A percentile compares a stretch with the other conserved stretches of the same genome.
phyloP scores from a whole-genome alignment of 2,888 invertebrate genomes.

The Drosophila multiciliata region DNA sequence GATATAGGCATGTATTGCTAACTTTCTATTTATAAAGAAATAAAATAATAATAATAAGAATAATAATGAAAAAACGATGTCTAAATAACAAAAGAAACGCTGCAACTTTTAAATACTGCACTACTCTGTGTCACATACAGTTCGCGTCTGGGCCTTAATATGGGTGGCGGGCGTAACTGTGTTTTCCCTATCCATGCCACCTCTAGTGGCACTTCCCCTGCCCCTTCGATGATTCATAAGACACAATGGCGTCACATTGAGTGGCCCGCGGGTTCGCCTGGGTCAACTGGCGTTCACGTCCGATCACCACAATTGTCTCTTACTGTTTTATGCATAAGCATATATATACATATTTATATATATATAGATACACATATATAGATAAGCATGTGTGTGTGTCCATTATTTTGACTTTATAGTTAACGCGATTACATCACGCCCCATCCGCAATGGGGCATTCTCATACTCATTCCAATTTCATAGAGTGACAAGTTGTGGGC shows the following conservation, averaged over 20 bases:
- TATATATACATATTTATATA: background rate
- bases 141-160: constrained; percentile 8
- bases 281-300: constrained; percentile 60
- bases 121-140: constrained; percentile 2
- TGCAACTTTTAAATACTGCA: background rate
- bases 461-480: constrained; percentile 28
- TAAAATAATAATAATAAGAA: no score
- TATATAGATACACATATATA: background rate
- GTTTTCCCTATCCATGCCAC: background rate
- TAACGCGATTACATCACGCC: constrained; percentile 74
- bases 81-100: background rate
- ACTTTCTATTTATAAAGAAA: background rate
- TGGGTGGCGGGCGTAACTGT: constrained; percentile 7
- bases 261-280: constrained; percentile 55
- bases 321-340: constrained; percentile 27
- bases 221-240: constrained; percentile 47
- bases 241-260: constrained; percentile 70
- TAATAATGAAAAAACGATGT: background rate
- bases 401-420: constrained; percentile 52
- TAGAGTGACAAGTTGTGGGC: constrained; percentile 42
- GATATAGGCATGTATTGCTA: background rate
- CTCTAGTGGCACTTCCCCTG: background rate
- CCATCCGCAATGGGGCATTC: constrained; percentile 41
- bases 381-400: constrained; percentile 20
- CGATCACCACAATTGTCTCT: constrained; percentile 58